Conservation (phyloP, 1,140 invertebrate species). For the Drosophila navojoa region DNA sequence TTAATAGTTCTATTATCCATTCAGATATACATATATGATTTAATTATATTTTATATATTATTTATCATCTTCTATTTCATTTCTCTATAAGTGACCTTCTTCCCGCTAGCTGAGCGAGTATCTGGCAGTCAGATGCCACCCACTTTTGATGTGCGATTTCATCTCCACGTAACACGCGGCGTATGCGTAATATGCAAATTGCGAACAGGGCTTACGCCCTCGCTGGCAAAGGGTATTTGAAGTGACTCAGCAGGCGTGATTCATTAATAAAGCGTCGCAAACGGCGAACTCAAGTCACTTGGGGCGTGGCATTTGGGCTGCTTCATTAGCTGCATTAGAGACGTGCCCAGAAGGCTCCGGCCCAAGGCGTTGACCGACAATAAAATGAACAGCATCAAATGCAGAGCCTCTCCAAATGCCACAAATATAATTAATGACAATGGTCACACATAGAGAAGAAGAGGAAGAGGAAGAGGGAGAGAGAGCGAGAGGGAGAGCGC, state of each 20-base stretch:
- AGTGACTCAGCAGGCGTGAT: constrained; percentile 16
- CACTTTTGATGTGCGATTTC: too few species aligned
- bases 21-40: too few species aligned
- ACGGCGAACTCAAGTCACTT: not conserved
- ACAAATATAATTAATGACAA: constrained; percentile 63
- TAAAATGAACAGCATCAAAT: constrained; percentile 8
- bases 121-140: too few species aligned
- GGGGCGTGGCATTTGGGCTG: constrained; percentile 7
- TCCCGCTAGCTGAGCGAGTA: too few species aligned
- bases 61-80: too few species aligned
- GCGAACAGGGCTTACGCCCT: not conserved
- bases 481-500: not conserved
- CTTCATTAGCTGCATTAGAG: constrained; percentile 38
- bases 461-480: not conserved
- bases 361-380: constrained; percentile 45
- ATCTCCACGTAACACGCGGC: constrained; percentile 9
- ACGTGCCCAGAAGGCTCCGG: not conserved
- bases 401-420: constrained; percentile 13
- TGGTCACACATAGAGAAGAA: constrained; percentile 3
- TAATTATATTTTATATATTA: too few species aligned
- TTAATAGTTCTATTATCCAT: too few species aligned
- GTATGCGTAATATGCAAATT: constrained; percentile 55
- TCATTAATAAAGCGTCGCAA: constrained; percentile 19
- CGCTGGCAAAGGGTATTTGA: not conserved
- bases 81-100: too few species aligned